phyloP scores from a whole-genome alignment of 92 coral and sea anemone species.

The Plumapathes pennacea region DNA sequence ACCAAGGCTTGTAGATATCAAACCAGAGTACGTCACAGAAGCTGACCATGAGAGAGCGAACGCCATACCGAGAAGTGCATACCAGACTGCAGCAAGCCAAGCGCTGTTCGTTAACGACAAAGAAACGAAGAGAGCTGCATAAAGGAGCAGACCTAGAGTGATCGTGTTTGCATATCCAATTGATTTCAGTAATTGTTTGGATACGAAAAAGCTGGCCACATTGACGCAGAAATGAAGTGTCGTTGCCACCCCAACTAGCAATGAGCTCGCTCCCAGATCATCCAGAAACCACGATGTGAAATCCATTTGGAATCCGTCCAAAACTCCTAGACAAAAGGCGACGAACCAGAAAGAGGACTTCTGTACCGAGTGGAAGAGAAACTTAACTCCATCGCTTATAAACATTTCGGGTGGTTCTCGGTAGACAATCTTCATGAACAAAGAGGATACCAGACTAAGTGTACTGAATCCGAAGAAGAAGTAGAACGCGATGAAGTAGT shows the following conservation, averaged over 20 bases:
- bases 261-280: conserved; percentile 6
- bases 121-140: neutral
- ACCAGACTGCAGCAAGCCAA: conserved; percentile 6
- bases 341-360: conserved; percentile 21
- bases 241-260: conserved; percentile 18
- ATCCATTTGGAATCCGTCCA: conserved; percentile 28
- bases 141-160: conserved; percentile 3
- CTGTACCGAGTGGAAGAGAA: conserved; percentile 7
- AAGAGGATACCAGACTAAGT: neutral
- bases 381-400: neutral
- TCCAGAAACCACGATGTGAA: conserved; percentile 29
- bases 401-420: neutral
- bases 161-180: conserved; percentile 4
- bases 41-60: conserved; percentile 18
- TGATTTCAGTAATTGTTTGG: conserved; percentile 4
- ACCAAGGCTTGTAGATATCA: conserved; percentile 7
- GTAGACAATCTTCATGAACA: conserved; percentile 14
- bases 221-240: conserved; percentile 4
- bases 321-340: conserved; percentile 12
- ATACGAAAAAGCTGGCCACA: conserved; percentile 1
- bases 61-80: conserved; percentile 1
- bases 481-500: conserved; percentile 21
- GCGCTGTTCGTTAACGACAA: conserved; percentile 18
- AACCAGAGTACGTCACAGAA: conserved; percentile 15
- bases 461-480: conserved; percentile 12